A percentile compares a stretch with the other conserved stretches of the same genome.
phyloP scores from a whole-genome alignment of 2,888 invertebrate species.

The Sturmia bella region DNA sequence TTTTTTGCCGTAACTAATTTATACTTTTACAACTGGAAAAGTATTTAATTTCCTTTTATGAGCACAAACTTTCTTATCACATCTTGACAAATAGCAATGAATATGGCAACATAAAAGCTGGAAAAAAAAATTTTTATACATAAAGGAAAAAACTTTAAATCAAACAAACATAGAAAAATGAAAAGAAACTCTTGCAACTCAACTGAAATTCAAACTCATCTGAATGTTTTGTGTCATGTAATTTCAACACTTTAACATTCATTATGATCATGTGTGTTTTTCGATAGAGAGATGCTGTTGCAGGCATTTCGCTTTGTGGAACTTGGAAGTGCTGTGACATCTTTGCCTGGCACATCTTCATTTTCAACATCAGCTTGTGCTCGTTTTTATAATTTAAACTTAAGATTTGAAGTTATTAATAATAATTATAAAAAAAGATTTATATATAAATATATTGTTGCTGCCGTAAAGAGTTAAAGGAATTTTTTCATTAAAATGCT shows the following conservation, averaged over 20 bases:
- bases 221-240: conserved; percentile 66
- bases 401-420: conserved; percentile 58
- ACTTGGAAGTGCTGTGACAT: conserved; percentile 3
- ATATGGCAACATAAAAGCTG: conserved; percentile 38
- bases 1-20: conserved; percentile 37
- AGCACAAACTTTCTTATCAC: conserved; percentile 32
- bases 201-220: conserved; percentile 57
- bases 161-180: background rate
- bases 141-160: conserved; percentile 17
- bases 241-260: conserved; percentile 65
- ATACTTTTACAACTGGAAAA: conserved; percentile 32
- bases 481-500: conserved; percentile 64
- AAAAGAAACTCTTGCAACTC: conserved; percentile 23
- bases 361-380: conserved; percentile 14
- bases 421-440: conserved; percentile 23
- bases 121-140: too few relatives aligned
- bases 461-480: conserved; percentile 52
- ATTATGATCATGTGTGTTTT: conserved; percentile 44
- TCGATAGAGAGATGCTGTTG: conserved; percentile 17
- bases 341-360: background rate
- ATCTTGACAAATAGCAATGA: conserved; percentile 34
- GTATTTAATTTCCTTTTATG: conserved; percentile 53
- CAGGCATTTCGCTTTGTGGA: conserved; percentile 6
- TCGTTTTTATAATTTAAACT: conserved; percentile 42
- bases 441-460: conserved; percentile 32